These are phyloP conservation scores for Melanotaenia duboulayi DNA, from an alignment of 2,113 vertebrate species.

Conservation along the genomic window DNA sequence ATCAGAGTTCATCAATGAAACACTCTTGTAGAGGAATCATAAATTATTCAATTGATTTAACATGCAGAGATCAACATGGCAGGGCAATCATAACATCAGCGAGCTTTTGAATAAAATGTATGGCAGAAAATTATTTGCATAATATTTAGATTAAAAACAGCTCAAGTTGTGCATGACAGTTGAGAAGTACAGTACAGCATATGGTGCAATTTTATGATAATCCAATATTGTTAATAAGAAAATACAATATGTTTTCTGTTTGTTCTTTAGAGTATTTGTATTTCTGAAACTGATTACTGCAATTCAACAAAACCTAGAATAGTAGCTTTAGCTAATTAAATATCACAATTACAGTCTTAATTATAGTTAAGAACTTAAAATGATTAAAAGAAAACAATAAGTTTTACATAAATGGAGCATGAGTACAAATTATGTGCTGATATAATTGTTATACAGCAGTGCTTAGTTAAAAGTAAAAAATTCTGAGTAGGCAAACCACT, in stretches of 20 bases:
- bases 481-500: constrained; percentile 5
- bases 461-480: constrained; percentile 28
- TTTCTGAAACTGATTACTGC: constrained; percentile 1
- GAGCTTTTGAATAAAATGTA: constrained; percentile 30
- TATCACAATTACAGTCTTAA: not conserved
- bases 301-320: not conserved
- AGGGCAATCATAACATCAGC: not conserved
- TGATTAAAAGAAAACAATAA: not conserved
- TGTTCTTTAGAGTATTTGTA: constrained; percentile 4
- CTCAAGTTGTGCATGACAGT: constrained; percentile 14
- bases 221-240: not conserved
- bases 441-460: constrained; percentile 13
- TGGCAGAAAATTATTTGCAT: constrained; percentile 8
- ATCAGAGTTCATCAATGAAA: constrained; percentile 16
- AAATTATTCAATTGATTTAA: constrained; percentile 46
- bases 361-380: not conserved
- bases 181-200: constrained; percentile 2
- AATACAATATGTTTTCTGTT: constrained; percentile 1
- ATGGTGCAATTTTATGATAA: constrained; percentile 11
- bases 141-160: constrained; percentile 3
- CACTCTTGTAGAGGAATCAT: constrained; percentile 8
- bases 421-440: not conserved
- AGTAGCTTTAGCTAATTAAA: constrained; percentile 2
- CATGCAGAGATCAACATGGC: constrained; percentile 28
- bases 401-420: not conserved